Evolutionary conservation across 2,797 vertebrate genomes (phyloP).

Genomic region (Melopsittacus undulatus): DNA sequence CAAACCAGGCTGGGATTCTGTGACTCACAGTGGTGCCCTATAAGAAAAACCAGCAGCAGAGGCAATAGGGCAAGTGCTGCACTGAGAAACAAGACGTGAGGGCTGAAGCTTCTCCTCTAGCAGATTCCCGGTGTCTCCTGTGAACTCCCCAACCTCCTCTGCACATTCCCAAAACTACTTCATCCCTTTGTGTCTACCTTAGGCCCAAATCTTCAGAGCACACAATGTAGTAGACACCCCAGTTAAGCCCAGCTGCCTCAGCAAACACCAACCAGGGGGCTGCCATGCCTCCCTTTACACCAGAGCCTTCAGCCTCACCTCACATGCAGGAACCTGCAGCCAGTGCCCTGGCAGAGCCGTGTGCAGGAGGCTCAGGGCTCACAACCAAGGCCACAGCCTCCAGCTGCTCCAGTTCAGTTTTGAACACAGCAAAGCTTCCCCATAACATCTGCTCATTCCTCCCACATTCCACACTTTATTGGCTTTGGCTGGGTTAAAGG

Average conservation of each 20-base stretch:
- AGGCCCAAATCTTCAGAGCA: neutral
- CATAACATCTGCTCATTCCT: neutral
- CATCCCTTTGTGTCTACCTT: neutral
- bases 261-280: neutral
- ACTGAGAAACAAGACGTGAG: neutral
- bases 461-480: neutral
- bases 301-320: neutral
- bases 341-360: fast-evolving
- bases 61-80: neutral
- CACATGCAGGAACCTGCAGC: neutral
- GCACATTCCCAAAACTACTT: neutral
- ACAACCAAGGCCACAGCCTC: neutral
- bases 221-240: no score
- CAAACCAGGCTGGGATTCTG: neutral
- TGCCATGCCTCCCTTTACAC: neutral
- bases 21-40: neutral
- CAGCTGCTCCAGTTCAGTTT: neutral
- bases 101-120: neutral
- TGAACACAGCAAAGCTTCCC: neutral
- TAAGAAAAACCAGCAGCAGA: neutral
- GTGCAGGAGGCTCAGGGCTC: neutral
- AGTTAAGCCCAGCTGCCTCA: fast-evolving
- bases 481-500: neutral
- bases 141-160: neutral
- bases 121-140: neutral